A percentile compares a stretch with the other conserved stretches of the same genome.
Conservation (phyloP, 37 sponge, comb jelly and placozoan species). For the Ianthella basta region DNA sequence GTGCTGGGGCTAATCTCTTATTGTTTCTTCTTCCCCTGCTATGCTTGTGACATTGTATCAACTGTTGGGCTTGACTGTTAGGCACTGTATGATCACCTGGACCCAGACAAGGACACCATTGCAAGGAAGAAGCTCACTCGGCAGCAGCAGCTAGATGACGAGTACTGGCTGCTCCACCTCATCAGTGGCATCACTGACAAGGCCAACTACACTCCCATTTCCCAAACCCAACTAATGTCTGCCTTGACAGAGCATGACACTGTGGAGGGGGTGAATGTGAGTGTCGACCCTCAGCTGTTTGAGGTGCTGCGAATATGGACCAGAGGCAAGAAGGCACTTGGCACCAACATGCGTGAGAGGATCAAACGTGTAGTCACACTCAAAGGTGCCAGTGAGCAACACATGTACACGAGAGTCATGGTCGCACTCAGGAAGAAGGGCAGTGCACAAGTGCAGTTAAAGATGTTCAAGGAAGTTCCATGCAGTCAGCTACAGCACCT, state of each 20-base stretch:
- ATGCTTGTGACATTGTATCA: too few relatives aligned
- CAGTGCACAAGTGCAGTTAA: constrained; percentile 64
- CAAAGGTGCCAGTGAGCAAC: background rate
- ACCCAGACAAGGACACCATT: constrained; percentile 94
- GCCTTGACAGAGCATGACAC: constrained; percentile 62
- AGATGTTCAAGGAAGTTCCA: constrained; percentile 84
- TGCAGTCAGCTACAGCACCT: constrained; percentile 72
- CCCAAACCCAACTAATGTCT: constrained; percentile 21
- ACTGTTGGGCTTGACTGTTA: background rate
- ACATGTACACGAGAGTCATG: constrained; percentile 74
- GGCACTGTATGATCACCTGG: constrained; percentile 81
- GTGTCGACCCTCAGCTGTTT: constrained; percentile 60
- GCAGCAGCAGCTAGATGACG: constrained; percentile 77
- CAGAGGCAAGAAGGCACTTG: constrained; percentile 39
- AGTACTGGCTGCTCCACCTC: constrained; percentile 76
- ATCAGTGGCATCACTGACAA: constrained; percentile 61
- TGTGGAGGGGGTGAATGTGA: constrained; percentile 65
- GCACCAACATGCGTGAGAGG: background rate
- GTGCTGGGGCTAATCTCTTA: too few relatives aligned
- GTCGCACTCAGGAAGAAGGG: constrained; percentile 67
- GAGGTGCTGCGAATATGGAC: constrained; percentile 76
- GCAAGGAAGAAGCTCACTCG: constrained; percentile 45
- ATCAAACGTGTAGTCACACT: background rate
- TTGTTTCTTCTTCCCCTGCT: too few relatives aligned
- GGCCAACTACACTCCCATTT: constrained; percentile 82